phyloP scores from a whole-genome alignment of 2,888 invertebrate genomes.

The Agrypnus murinus region DNA sequence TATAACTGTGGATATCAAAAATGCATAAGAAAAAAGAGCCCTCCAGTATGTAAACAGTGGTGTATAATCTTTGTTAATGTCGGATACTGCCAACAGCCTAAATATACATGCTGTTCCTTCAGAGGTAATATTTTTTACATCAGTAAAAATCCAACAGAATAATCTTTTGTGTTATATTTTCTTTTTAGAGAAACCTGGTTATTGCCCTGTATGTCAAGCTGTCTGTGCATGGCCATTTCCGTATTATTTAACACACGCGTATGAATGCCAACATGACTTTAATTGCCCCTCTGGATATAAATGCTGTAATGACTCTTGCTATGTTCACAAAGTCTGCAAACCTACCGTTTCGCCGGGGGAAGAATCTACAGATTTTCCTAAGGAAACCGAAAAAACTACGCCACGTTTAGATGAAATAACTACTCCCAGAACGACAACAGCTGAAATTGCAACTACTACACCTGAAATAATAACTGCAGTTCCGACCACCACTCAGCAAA shows the following conservation, averaged over 20 bases:
- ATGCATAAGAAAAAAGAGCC: constrained; percentile 12
- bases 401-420: constrained; percentile 8
- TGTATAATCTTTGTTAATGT: constrained; percentile 10
- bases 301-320: constrained; percentile 44
- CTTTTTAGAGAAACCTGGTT: constrained; percentile 43
- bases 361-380: constrained; percentile 7
- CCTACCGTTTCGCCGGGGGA: no score
- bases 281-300: constrained; percentile 43
- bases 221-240: constrained; percentile 17
- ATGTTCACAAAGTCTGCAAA: constrained; percentile 44
- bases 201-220: constrained; percentile 25
- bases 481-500: background rate
- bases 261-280: constrained; percentile 39
- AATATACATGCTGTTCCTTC: constrained; percentile 29
- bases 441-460: background rate
- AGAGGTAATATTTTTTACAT: constrained; percentile 23
- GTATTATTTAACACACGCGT: constrained; percentile 16
- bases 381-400: constrained; percentile 22
- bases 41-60: constrained; percentile 33
- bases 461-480: background rate
- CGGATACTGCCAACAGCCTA: constrained; percentile 12
- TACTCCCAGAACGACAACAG: background rate
- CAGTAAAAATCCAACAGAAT: background rate
- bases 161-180: no score
- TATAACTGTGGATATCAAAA: background rate